Percentiles rank a stretch among this genome's conserved stretches.
These are phyloP conservation scores for Dusona sp. DNA, from an alignment of 2,888 invertebrate genomes.

Conservation along the genomic window DNA sequence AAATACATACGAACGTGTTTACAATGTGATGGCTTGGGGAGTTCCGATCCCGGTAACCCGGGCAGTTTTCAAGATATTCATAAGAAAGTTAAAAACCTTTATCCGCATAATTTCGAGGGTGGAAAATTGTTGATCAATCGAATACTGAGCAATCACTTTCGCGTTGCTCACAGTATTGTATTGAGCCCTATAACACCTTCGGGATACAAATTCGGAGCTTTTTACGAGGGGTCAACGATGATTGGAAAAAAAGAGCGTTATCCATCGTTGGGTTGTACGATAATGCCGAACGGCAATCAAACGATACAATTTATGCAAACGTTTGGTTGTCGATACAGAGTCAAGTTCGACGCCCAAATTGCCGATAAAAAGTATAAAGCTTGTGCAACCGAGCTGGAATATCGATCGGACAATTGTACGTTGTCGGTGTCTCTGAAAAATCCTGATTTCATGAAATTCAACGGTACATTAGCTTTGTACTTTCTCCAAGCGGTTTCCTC, in stretches of 20 bases:
- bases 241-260: constrained; percentile 79
- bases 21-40: constrained; percentile 71
- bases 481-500: constrained; percentile 82
- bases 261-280: constrained; percentile 77
- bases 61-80: constrained; percentile 83
- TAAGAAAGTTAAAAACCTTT: constrained; percentile 78
- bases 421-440: constrained; percentile 78
- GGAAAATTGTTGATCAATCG: constrained; percentile 76
- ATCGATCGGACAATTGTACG: constrained; percentile 82
- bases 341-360: constrained; percentile 79
- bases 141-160: constrained; percentile 79
- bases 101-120: constrained; percentile 81
- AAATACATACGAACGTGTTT: constrained; percentile 71
- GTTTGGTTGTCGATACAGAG: constrained; percentile 79
- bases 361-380: constrained; percentile 75
- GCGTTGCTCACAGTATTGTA: constrained; percentile 77
- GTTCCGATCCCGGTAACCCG: constrained; percentile 79
- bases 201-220: constrained; percentile 81
- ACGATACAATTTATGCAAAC: constrained; percentile 79
- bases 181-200: constrained; percentile 78
- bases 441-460: constrained; percentile 73
- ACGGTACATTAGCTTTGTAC: constrained; percentile 80
- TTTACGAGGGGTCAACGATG: constrained; percentile 78
- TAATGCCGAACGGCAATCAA: constrained; percentile 80
- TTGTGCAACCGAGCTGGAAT: constrained; percentile 77